phyloP scores from a whole-genome alignment of 92 coral and sea anemone genomes.

The Plumapathes pennacea region DNA sequence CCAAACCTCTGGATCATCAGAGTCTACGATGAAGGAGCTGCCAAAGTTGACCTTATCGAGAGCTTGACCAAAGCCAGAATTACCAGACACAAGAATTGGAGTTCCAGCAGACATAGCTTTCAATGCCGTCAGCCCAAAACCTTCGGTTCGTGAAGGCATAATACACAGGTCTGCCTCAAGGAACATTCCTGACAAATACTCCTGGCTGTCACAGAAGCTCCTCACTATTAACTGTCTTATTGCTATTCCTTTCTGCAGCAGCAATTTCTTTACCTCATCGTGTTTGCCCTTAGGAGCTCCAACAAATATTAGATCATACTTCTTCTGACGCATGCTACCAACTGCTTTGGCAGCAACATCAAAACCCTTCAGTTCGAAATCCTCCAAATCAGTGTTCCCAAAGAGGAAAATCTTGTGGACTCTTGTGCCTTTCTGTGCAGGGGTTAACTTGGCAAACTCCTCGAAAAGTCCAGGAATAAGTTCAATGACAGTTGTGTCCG shows the following conservation, averaged over 20 bases:
- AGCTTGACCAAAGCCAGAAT: background rate
- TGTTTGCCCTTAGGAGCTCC: background rate
- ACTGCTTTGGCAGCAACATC: background rate
- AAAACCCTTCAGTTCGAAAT: background rate
- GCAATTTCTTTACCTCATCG: background rate
- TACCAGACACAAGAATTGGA: background rate
- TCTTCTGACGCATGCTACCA: background rate
- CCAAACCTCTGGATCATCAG: conserved; percentile 1
- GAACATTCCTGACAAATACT: background rate
- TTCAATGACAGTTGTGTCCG: background rate
- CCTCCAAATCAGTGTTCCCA: background rate
- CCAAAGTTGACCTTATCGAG: background rate
- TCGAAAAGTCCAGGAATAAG: background rate
- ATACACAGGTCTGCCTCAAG: background rate
- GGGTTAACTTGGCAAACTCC: background rate
- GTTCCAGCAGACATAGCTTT: background rate
- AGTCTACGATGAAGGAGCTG: background rate
- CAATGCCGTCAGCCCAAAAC: background rate
- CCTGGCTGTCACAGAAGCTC: background rate
- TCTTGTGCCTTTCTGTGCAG: background rate
- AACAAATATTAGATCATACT: background rate
- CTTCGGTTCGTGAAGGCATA: conserved; percentile 1
- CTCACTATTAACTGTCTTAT: background rate
- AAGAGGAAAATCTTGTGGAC: background rate
- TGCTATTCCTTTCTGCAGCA: background rate